Percentiles rank a stretch among this genome's conserved stretches.
These are phyloP conservation scores for Drosophila peninsularis DNA, from an alignment of 2,888 invertebrate species.

Conservation along the genomic window DNA sequence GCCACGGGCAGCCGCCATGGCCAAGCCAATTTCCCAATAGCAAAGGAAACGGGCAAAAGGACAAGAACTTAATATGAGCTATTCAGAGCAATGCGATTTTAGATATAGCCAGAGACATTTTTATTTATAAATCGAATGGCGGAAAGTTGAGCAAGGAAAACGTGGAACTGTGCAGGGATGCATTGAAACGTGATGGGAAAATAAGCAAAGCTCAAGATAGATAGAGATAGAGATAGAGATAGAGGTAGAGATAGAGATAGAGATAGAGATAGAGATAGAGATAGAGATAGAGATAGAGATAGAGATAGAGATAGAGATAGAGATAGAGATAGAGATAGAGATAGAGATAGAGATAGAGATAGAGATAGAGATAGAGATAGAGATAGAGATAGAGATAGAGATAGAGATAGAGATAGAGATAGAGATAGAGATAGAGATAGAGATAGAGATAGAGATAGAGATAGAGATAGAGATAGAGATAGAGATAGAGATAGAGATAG, in stretches of 20 bases:
- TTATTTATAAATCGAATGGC: background rate
- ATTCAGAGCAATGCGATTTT: conserved; percentile 8
- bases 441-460: too few relatives aligned
- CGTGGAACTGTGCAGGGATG: too few relatives aligned
- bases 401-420: background rate
- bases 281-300: too few relatives aligned
- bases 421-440: background rate
- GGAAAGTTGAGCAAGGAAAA: background rate
- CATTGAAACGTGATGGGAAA: background rate
- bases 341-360: background rate
- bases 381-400: background rate
- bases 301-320: too few relatives aligned
- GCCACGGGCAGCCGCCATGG: conserved; percentile 1
- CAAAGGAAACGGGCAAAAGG: background rate
- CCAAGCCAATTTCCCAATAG: background rate
- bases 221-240: too few relatives aligned
- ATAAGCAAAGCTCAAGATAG: too few relatives aligned
- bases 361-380: too few relatives aligned
- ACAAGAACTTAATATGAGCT: conserved; percentile 14
- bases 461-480: too few relatives aligned
- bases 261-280: too few relatives aligned
- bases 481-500: too few relatives aligned
- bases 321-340: background rate
- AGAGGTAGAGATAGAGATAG: too few relatives aligned
- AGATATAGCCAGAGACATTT: background rate